Conservation (phyloP, 2,113 vertebrate species). For the Terrapene triunguis region DNA sequence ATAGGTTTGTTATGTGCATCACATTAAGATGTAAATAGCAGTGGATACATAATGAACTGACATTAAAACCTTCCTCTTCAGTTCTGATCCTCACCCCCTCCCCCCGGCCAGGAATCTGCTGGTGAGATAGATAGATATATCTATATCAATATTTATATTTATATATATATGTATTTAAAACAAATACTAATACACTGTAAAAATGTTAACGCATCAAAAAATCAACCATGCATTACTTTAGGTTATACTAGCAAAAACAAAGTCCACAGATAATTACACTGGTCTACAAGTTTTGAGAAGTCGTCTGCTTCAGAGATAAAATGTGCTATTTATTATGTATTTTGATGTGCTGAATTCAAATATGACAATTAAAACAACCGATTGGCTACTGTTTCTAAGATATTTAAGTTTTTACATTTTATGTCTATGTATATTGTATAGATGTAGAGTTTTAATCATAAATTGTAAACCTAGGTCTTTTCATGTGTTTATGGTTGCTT, state of each 20-base stretch:
- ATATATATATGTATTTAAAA: not conserved
- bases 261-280: not conserved
- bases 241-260: not conserved
- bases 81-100: not conserved
- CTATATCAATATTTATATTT: not conserved
- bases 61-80: not conserved
- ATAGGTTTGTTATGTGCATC: constrained; percentile 22
- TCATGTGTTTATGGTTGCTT: too few relatives aligned
- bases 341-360: too few relatives aligned
- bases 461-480: too few relatives aligned
- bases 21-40: constrained; percentile 44
- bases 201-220: not conserved
- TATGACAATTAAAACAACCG: too few relatives aligned
- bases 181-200: not conserved
- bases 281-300: too few relatives aligned
- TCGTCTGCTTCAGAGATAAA: too few relatives aligned
- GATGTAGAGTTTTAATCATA: too few relatives aligned
- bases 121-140: too few relatives aligned
- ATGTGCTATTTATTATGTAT: too few relatives aligned
- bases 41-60: not conserved
- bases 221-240: not conserved
- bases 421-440: too few relatives aligned
- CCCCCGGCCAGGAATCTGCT: not conserved
- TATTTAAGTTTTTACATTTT: too few relatives aligned
- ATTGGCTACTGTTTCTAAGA: too few relatives aligned